Evolutionary conservation across 2,113 vertebrate species (phyloP).

Genomic region (Gorsachius goisagi): DNA sequence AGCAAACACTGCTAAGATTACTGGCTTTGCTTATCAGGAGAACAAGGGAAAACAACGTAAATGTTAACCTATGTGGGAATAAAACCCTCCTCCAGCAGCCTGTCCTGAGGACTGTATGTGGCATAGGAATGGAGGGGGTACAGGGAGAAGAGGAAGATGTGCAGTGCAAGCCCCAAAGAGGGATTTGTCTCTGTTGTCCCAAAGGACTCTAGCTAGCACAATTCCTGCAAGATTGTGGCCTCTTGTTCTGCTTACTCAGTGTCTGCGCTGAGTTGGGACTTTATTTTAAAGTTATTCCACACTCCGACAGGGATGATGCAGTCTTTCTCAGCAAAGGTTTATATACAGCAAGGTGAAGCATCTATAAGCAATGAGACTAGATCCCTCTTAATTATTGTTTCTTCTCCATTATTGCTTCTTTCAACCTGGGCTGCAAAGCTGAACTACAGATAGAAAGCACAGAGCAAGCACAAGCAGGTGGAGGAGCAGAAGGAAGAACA

Average conservation of each 20-base stretch:
- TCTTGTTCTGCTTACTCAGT: background rate
- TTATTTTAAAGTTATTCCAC: background rate
- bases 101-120: background rate
- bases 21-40: background rate
- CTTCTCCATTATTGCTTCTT: background rate
- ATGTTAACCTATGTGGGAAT: background rate
- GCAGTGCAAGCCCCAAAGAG: background rate
- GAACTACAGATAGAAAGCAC: background rate
- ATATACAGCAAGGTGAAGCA: background rate
- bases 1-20: background rate
- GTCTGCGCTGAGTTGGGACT: background rate
- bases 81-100: background rate
- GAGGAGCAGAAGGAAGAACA: background rate
- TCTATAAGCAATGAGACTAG: background rate
- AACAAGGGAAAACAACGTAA: background rate
- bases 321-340: background rate
- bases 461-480: background rate
- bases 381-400: background rate
- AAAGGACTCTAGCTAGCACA: background rate
- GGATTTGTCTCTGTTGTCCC: background rate
- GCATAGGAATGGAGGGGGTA: background rate
- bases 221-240: fast-evolving
- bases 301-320: background rate
- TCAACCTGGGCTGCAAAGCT: background rate
- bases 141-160: background rate